Evolutionary conservation across 2,113 vertebrate genomes (phyloP).

Genomic region (Rhizomys pruinosus): DNA sequence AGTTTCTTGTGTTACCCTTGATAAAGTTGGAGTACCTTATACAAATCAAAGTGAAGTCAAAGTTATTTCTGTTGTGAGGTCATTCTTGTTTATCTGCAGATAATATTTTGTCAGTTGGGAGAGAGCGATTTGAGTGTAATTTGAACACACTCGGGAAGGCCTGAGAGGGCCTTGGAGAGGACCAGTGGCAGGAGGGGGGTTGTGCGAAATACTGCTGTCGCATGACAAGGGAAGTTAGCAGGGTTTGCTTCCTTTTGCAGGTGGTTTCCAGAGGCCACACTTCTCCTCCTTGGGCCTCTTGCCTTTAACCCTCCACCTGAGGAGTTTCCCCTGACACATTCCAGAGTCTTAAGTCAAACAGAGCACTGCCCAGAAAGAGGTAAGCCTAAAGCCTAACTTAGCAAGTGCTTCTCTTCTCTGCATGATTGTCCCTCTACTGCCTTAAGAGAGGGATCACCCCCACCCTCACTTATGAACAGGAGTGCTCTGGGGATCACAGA

Average conservation of each 20-base stretch:
- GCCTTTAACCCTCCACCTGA: background rate
- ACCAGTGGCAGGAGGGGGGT: background rate
- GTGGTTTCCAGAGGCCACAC: background rate
- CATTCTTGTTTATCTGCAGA: slow-evolving; percentile 14
- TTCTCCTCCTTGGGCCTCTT: background rate
- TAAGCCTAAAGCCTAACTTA: slow-evolving; percentile 32
- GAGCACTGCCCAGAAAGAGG: slow-evolving; percentile 5
- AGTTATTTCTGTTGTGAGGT: background rate
- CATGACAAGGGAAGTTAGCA: background rate
- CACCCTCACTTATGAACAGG: background rate
- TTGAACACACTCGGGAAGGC: background rate
- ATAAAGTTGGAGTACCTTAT: background rate
- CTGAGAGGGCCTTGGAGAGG: slow-evolving; percentile 5
- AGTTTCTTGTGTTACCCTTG: background rate
- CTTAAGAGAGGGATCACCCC: background rate
- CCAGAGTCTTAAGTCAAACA: slow-evolving; percentile 13
- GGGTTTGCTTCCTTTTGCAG: slow-evolving; percentile 41
- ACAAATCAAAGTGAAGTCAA: slow-evolving; percentile 27
- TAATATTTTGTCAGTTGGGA: background rate
- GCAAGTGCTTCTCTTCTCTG: background rate
- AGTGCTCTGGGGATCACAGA: background rate
- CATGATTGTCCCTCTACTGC: background rate
- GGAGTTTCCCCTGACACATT: background rate
- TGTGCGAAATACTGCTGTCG: background rate
- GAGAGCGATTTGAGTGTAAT: slow-evolving; percentile 22